These are phyloP conservation scores for Gymnoscelis rufifasciata DNA, from an alignment of 2,888 invertebrate genomes.

Conservation along the genomic window DNA sequence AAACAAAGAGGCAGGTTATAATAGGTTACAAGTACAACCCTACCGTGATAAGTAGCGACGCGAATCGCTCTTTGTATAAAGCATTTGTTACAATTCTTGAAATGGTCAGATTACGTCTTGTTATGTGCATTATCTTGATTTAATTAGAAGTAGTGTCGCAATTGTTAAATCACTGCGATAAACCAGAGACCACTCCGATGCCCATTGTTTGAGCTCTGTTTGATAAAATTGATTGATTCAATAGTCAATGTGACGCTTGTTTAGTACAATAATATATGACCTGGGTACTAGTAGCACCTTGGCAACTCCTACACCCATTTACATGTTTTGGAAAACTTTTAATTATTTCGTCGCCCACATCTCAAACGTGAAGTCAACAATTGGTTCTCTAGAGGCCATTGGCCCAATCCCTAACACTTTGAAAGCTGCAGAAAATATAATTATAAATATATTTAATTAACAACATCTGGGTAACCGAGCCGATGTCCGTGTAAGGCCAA, in stretches of 20 bases:
- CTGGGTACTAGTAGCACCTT: slow-evolving; percentile 1
- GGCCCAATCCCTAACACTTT: slow-evolving; percentile 24
- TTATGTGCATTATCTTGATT: slow-evolving; percentile 60
- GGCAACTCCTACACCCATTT: slow-evolving; percentile 53
- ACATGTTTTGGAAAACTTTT: slow-evolving; percentile 59
- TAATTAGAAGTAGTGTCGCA: slow-evolving; percentile 54
- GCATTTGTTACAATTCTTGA: slow-evolving; percentile 42
- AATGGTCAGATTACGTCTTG: slow-evolving; percentile 46
- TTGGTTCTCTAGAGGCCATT: slow-evolving; percentile 27
- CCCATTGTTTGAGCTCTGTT: slow-evolving; percentile 26
- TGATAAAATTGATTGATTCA: slow-evolving; percentile 21
- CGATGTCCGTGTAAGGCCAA: slow-evolving; percentile 20
- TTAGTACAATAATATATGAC: too few species aligned
- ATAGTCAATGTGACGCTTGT: slow-evolving; percentile 15
- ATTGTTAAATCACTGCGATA: slow-evolving; percentile 32
- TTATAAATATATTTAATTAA: slow-evolving; percentile 18
- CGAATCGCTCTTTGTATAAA: slow-evolving; percentile 46
- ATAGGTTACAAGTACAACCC: slow-evolving; percentile 42
- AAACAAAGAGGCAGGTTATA: slow-evolving; percentile 54
- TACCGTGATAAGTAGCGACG: slow-evolving; percentile 53
- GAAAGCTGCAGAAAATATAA: slow-evolving; percentile 20
- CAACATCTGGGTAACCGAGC: slow-evolving; percentile 19
- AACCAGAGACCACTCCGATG: slow-evolving; percentile 17
- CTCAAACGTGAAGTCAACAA: slow-evolving; percentile 16
- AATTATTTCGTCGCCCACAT: slow-evolving; percentile 61